Conservation (phyloP, 2,113 vertebrate genomes). For the Scomber colias region DNA sequence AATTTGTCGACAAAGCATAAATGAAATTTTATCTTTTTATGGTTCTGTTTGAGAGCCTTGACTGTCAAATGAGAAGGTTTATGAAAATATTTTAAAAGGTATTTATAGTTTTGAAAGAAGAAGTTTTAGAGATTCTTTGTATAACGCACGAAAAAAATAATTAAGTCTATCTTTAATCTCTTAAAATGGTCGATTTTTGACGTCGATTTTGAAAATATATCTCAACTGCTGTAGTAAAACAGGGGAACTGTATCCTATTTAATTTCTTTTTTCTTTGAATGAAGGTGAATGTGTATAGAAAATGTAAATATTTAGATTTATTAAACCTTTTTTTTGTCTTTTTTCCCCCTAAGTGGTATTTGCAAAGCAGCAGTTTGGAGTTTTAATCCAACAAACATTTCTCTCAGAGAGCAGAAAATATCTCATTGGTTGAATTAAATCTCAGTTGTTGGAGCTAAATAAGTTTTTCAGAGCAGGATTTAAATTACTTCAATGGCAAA, state of each 20-base stretch:
- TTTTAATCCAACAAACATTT: slow-evolving; percentile 31
- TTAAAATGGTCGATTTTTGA: slow-evolving; percentile 61
- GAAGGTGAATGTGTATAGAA: slow-evolving; percentile 69
- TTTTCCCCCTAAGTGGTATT: slow-evolving; percentile 18
- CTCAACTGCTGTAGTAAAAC: slow-evolving; percentile 72
- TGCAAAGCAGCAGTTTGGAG: slow-evolving; percentile 42
- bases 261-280: slow-evolving; percentile 58
- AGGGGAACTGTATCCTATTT: slow-evolving; percentile 48
- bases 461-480: no score
- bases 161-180: slow-evolving; percentile 59
- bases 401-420: slow-evolving; percentile 30
- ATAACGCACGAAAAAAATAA: slow-evolving; percentile 28
- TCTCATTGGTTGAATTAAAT: not conserved
- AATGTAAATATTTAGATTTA: slow-evolving; percentile 69
- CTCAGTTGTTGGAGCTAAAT: slow-evolving; percentile 22
- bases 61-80: slow-evolving; percentile 51
- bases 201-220: slow-evolving; percentile 75
- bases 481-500: no score
- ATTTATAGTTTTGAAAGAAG: slow-evolving; percentile 78
- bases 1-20: slow-evolving; percentile 29
- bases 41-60: slow-evolving; percentile 56
- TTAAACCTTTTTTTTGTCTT: slow-evolving; percentile 2
- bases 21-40: slow-evolving; percentile 40
- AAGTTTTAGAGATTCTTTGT: slow-evolving; percentile 73
- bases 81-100: slow-evolving; percentile 60